phyloP scores from a whole-genome alignment of 2,888 invertebrate genomes.

The Eupithecia abbreviata region DNA sequence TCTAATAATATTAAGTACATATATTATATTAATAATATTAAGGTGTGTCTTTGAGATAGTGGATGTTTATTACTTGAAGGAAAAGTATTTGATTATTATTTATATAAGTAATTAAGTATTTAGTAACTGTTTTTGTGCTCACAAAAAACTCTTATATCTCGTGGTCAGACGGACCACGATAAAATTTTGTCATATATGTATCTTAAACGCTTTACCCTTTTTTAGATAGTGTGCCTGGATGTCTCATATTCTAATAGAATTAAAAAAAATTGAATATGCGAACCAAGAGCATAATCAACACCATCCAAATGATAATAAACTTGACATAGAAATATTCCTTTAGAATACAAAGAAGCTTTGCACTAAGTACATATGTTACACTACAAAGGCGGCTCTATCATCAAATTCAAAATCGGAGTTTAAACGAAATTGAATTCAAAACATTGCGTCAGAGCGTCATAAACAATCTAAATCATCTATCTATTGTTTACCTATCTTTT shows the following conservation, averaged over 20 bases:
- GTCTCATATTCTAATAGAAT: not conserved
- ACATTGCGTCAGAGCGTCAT: no score
- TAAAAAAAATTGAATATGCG: not conserved
- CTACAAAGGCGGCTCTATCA: no score
- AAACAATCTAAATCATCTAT: no score
- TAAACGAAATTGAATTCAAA: no score
- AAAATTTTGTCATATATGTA: not conserved
- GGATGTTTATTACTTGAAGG: not conserved
- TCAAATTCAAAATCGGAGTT: no score
- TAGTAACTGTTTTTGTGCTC: no score
- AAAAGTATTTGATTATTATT: not conserved
- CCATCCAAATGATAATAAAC: not conserved
- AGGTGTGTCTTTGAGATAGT: not conserved
- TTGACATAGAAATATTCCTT: not conserved
- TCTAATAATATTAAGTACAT: no score
- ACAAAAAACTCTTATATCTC: no score
- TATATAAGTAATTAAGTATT: no score
- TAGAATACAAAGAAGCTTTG: not conserved
- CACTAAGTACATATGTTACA: not conserved
- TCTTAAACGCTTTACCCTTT: not conserved
- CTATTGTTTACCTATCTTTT: no score
- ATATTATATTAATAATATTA: no score
- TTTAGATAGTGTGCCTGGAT: not conserved
- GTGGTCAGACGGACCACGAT: not conserved
- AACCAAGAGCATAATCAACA: not conserved